Conservation (phyloP, 1,140 invertebrate species). For the Solenopsis fugax region DNA sequence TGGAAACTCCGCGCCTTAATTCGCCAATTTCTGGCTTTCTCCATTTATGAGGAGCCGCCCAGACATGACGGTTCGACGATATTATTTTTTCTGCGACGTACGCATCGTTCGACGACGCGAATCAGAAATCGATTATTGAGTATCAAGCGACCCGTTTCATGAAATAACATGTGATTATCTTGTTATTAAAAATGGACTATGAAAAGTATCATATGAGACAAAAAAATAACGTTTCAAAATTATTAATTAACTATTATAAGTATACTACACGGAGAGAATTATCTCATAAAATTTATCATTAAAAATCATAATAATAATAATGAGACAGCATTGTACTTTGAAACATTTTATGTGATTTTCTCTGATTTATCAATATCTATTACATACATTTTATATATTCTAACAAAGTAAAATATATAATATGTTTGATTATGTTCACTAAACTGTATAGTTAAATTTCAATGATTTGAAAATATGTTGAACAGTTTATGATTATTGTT, state of each 20-base stretch:
- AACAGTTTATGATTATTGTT: too few species aligned
- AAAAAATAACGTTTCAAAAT: too few species aligned
- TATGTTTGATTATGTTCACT: too few species aligned
- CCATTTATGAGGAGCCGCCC: constrained; percentile 50
- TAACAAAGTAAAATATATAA: too few species aligned
- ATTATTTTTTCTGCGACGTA: constrained; percentile 17
- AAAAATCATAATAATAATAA: too few species aligned
- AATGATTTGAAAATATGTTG: too few species aligned
- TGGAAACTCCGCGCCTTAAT: constrained; percentile 51
- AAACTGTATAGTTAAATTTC: too few species aligned
- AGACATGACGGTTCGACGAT: constrained; percentile 16
- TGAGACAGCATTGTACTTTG: too few species aligned
- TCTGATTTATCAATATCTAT: too few species aligned
- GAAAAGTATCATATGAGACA: background rate
- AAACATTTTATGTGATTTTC: too few species aligned
- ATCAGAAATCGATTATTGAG: constrained; percentile 8
- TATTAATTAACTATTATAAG: background rate
- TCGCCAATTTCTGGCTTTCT: constrained; percentile 56
- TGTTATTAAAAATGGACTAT: background rate
- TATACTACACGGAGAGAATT: background rate
- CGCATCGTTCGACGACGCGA: background rate
- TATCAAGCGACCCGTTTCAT: background rate
- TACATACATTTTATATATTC: too few species aligned
- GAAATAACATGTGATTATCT: background rate
- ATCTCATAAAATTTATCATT: too few species aligned